Base-by-base conservation (phyloP, 2,113 vertebrate genomes). In the Pelodiscus sinensis region DNA sequence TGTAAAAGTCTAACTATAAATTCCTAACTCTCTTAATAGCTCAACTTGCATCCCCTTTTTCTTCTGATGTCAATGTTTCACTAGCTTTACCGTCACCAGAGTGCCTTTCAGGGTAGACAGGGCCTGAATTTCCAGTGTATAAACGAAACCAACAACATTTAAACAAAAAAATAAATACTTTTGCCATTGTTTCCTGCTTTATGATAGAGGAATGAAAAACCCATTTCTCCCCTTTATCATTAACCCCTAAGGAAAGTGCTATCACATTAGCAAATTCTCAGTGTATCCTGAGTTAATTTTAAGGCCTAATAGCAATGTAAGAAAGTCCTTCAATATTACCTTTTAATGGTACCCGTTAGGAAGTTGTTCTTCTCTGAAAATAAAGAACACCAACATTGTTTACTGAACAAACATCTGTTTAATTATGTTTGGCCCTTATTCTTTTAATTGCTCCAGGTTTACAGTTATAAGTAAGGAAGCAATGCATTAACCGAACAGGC, bases 321-420 rank as follows among this genome's bases (percentile, higher is more conserved):
- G 35, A 90, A 94, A 50, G 57, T 62, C 80, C 57, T 1, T 35
- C 51, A 81, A 56, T 58, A 80, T 75, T 71, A 75, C 71, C 51
- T 65, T 83, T 52, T 44, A 79, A 87, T 71, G 19, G 82, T 62
- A 87, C 50, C 19, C 35, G 84, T 90, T 65, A 84, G 81, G 81
- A 87, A 94, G 80, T 86, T 95, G 92, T 81, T 90, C 35, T 88
- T 88, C 94, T 92, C 88, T 91, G 58, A 93, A 96, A 92, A 93
- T 83, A 95, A 96, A 91, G 68, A 71, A 57, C 54, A 50, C 16
- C 83, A 18, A 14, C 21, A 81, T 21, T 35, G 65, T 35, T 71
- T 25, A 77, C 38, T 77, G 73, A 50, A 50, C 6, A 12, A 77
- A 44, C 24, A 24, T 44, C 54, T 77, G 50, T 88, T 89, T 90